A percentile compares a stretch with the other conserved stretches of the same genome.
Conservation (phyloP, 2,113 vertebrate species). For the Leptodactylus fuscus region DNA sequence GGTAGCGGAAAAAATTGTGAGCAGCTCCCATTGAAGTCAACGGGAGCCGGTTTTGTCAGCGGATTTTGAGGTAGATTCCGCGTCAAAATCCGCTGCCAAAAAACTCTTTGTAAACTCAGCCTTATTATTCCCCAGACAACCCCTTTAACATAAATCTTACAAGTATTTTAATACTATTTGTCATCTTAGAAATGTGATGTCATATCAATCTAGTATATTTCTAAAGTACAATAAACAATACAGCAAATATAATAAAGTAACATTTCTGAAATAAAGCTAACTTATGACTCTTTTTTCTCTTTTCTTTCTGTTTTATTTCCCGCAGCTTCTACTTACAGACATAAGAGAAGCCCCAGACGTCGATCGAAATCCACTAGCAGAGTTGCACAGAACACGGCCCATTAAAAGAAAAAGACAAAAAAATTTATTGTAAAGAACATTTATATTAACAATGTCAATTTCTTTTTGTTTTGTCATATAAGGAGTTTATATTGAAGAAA, state of each 20-base stretch:
- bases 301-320: slow-evolving; percentile 43
- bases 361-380: slow-evolving; percentile 73
- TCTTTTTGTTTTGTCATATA: slow-evolving; percentile 79
- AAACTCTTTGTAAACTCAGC: no score
- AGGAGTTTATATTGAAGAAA: slow-evolving; percentile 79
- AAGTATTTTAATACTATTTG: no score
- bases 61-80: no score
- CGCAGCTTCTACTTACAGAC: slow-evolving; percentile 77
- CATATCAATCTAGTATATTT: no score
- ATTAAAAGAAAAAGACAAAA: slow-evolving; percentile 73
- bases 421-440: slow-evolving; percentile 75
- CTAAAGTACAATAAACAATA: no score
- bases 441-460: slow-evolving; percentile 76
- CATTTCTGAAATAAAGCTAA: background rate
- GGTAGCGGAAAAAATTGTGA: no score
- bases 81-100: no score
- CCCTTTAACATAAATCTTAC: no score
- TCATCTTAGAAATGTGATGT: no score
- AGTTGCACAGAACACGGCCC: slow-evolving; percentile 68
- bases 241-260: background rate
- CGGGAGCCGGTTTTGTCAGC: no score
- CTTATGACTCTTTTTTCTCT: slow-evolving; percentile 21
- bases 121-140: no score
- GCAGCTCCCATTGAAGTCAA: no score
- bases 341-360: slow-evolving; percentile 76